Percentiles rank a stretch among this genome's conserved stretches.
Evolutionary conservation across 2,113 vertebrate species (phyloP).

Genomic region (Toxotes jaculatrix): DNA sequence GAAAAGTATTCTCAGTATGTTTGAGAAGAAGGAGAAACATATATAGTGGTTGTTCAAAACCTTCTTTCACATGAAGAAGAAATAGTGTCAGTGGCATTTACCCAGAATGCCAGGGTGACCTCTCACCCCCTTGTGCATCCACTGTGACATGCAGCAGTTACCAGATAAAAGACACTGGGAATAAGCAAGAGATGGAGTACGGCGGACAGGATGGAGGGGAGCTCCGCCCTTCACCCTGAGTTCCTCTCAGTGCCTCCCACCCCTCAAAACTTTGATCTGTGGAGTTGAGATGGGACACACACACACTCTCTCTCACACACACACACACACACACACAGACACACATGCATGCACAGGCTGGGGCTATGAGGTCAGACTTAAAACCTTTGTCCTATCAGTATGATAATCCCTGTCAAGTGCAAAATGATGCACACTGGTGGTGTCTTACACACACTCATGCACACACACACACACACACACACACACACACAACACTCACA

Average conservation of each 20-base stretch:
- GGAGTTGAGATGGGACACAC: constrained; percentile 52
- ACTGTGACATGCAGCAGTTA: constrained; percentile 77
- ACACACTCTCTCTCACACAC: constrained; percentile 1
- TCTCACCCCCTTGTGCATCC: constrained; percentile 78
- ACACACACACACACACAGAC: constrained; percentile 48
- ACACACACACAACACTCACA: constrained; percentile 19
- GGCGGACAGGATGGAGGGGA: constrained; percentile 36
- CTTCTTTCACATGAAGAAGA: constrained; percentile 3
- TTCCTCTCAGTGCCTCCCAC: constrained; percentile 46
- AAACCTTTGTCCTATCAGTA: constrained; percentile 59
- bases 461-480: constrained; percentile 18
- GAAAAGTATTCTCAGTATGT: neutral
- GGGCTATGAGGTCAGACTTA: constrained; percentile 60
- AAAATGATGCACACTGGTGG: constrained; percentile 60
- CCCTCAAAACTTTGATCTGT: constrained; percentile 72
- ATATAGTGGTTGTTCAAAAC: neutral
- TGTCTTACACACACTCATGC: constrained; percentile 27
- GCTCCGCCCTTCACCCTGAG: constrained; percentile 48
- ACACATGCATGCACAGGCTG: constrained; percentile 29
- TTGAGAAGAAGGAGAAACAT: neutral
- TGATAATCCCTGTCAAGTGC: constrained; percentile 78
- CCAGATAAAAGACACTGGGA: constrained; percentile 71
- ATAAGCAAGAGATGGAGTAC: constrained; percentile 57
- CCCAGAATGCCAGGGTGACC: constrained; percentile 73
- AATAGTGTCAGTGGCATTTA: constrained; percentile 54